A percentile compares a stretch with the other conserved stretches of the same genome.
Evolutionary conservation across 2,797 vertebrate species (phyloP).

Genomic region (Kryptopterus vitreolus): DNA sequence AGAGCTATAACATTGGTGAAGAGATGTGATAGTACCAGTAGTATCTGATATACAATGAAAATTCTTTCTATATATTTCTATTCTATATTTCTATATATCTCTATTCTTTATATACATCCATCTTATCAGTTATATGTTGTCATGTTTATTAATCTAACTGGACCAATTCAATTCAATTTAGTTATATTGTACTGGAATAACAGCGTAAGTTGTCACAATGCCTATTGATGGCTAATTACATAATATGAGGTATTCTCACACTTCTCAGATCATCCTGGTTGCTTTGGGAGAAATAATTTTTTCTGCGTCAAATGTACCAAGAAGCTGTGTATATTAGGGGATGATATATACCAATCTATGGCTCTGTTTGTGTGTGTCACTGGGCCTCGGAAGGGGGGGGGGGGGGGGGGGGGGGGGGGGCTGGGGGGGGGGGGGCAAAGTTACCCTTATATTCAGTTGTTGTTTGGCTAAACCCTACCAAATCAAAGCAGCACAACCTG

Average conservation of each 20-base stretch:
- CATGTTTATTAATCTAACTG: neutral
- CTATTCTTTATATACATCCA: too few relatives aligned
- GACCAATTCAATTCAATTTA: neutral
- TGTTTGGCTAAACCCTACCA: conserved; percentile 57
- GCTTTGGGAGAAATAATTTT: conserved; percentile 27
- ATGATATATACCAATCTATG: conserved; percentile 64
- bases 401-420: too few relatives aligned
- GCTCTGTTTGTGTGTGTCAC: conserved; percentile 58
- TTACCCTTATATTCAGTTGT: conserved; percentile 63
- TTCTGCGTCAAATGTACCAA: conserved; percentile 67
- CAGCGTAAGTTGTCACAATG: neutral
- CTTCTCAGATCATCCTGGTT: neutral
- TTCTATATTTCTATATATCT: too few relatives aligned
- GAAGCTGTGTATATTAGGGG: conserved; percentile 53
- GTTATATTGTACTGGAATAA: neutral
- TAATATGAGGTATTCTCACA: neutral
- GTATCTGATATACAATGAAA: too few relatives aligned
- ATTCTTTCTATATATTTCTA: too few relatives aligned
- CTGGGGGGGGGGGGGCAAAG: too few relatives aligned
- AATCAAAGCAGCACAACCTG: conserved; percentile 46
- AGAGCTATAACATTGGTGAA: neutral
- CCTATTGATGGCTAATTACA: neutral
- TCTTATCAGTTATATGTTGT: too few relatives aligned
- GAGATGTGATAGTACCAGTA: too few relatives aligned
- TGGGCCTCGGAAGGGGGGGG: conserved; percentile 55